Evolutionary conservation across 2,113 vertebrate species (phyloP).

Genomic region (Pelobates fuscus): DNA sequence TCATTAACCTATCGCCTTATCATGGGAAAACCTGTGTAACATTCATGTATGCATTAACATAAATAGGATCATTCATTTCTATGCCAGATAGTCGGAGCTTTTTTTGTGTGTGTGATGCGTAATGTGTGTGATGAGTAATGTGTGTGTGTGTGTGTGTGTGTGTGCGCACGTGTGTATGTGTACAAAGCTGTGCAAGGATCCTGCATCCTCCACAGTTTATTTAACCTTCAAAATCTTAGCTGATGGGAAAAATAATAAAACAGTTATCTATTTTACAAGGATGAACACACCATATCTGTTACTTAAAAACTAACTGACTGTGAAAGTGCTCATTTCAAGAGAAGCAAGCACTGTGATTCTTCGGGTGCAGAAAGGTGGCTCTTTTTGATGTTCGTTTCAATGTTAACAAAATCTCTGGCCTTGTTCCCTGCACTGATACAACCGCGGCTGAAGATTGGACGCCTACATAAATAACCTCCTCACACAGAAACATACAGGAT

Average conservation of each 20-base stretch:
- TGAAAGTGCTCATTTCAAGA: slow-evolving; percentile 93
- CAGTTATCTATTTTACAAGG: slow-evolving; percentile 98
- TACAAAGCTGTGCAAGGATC: slow-evolving; percentile 66
- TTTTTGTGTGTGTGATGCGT: slow-evolving; percentile 67
- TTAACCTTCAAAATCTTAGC: slow-evolving; percentile 98
- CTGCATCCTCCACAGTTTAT: slow-evolving; percentile 92
- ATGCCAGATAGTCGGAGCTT: slow-evolving; percentile 84
- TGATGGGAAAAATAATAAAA: slow-evolving; percentile 98
- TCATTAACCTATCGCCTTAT: slow-evolving; percentile 99
- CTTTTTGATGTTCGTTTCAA: slow-evolving; percentile 94
- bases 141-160: slow-evolving; percentile 60
- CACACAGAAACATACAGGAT: slow-evolving; percentile 91
- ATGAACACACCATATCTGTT: slow-evolving; percentile 99
- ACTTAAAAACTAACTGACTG: slow-evolving; percentile 99
- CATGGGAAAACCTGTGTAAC: slow-evolving; percentile 99
- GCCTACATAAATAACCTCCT: slow-evolving; percentile 99
- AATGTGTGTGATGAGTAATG: slow-evolving; percentile 58
- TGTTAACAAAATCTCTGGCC: slow-evolving; percentile 99
- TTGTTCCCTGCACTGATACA: slow-evolving; percentile 97
- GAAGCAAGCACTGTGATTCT: slow-evolving; percentile 81
- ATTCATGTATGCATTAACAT: slow-evolving; percentile 99
- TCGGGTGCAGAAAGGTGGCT: slow-evolving; percentile 83
- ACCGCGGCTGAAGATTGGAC: slow-evolving; percentile 97
- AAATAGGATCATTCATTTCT: slow-evolving; percentile 99
- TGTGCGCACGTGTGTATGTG: slow-evolving; percentile 57